Evolutionary conservation across 2,113 vertebrate species (phyloP).

Genomic region (Eolophus roseicapilla): DNA sequence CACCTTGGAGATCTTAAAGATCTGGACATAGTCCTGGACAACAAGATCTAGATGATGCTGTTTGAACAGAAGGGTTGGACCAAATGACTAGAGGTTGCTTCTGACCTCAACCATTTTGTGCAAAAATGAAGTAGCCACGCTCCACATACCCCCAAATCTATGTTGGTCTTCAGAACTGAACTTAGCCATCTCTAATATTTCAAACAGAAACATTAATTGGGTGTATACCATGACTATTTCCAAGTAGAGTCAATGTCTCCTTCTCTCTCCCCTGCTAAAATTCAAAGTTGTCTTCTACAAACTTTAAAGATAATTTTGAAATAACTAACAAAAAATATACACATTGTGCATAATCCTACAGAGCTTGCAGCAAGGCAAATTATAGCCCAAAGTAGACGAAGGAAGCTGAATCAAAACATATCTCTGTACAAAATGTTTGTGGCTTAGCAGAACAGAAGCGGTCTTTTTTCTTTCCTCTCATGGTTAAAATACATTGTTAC

Average conservation of each 20-base stretch:
- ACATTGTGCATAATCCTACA: background rate
- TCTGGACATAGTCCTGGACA: background rate
- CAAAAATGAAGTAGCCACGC: background rate
- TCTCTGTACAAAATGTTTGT: conserved; percentile 1
- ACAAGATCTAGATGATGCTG: background rate
- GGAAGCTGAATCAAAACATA: conserved; percentile 5
- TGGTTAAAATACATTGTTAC: background rate
- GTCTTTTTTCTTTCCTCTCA: background rate
- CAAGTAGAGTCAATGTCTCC: background rate
- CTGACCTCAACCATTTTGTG: background rate
- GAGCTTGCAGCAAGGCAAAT: conserved; percentile 2
- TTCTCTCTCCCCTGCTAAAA: background rate
- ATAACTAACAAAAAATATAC: background rate
- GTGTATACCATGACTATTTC: background rate
- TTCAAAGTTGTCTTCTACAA: background rate
- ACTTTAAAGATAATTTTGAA: conserved; percentile 30
- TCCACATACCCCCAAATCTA: background rate
- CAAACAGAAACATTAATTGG: background rate
- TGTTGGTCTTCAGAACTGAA: background rate
- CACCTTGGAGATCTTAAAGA: background rate
- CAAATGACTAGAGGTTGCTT: background rate
- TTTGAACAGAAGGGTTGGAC: background rate
- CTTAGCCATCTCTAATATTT: background rate
- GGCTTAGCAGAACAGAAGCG: conserved; percentile 32
- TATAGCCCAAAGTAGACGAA: background rate